A percentile compares a stretch with the other conserved stretches of the same genome.
phyloP scores from a whole-genome alignment of 2,113 vertebrate genomes.

The Indicator indicator region DNA sequence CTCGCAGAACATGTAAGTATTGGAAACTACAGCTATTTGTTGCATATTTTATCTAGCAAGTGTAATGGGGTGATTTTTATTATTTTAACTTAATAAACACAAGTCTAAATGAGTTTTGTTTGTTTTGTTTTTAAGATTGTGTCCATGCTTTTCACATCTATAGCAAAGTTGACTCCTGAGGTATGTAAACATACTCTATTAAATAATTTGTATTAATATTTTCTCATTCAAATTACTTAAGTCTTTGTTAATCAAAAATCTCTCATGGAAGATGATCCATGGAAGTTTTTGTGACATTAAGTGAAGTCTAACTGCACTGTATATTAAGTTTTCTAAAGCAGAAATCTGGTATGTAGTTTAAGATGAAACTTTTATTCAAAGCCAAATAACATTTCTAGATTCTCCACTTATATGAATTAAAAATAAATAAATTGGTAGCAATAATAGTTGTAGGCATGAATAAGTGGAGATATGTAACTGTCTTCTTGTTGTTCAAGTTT shows the following conservation, averaged over 20 bases:
- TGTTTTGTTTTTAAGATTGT: conserved; percentile 86
- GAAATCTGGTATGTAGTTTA: neutral
- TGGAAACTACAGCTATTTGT: fast-evolving
- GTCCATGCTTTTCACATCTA: conserved; percentile 99
- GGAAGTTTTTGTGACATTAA: neutral
- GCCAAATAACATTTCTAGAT: neutral
- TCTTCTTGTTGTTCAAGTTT: neutral
- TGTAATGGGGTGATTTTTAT: neutral
- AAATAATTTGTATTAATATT: neutral
- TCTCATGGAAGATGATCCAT: neutral
- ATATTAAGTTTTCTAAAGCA: neutral
- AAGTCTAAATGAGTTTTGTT: conserved; percentile 47
- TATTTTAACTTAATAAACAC: neutral
- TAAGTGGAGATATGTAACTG: neutral
- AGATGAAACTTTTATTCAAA: neutral
- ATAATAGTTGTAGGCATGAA: neutral
- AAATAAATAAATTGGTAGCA: neutral
- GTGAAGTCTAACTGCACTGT: neutral
- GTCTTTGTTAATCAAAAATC: neutral
- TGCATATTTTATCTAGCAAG: neutral
- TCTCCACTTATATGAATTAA: neutral
- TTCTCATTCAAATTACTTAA: neutral
- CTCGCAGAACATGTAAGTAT: conserved; percentile 95
- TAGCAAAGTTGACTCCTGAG: conserved; percentile 98
- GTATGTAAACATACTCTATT: conserved; percentile 73